Evolutionary conservation across 1,140 invertebrate genomes (phyloP), one percentile per base, ranked within the genome.

Genomic region (Macrostomum lignano): DNA sequence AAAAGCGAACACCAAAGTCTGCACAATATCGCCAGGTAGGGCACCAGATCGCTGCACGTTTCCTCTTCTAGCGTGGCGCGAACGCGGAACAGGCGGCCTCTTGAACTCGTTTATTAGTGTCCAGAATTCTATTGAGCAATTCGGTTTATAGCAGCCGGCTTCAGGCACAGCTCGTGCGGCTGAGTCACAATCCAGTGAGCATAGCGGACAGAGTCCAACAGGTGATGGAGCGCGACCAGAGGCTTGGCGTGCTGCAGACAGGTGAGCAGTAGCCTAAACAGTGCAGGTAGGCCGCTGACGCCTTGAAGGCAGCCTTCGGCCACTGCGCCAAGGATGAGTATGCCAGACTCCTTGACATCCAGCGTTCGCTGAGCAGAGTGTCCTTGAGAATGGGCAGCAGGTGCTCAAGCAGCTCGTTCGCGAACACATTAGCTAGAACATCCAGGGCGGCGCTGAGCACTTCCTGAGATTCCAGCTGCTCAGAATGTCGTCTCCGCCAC

Each of bases 41-140:
- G 88, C 17, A 94, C 84, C 13, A 98, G 61, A 59, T 94, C 84
- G 5, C 78, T 88, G 48, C 82, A 88, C 0, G 88, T 88, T 55
- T 96, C 88, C 51, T 98, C 91, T 51, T 96, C 88, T 2, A 98
- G 62, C 0, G 86, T 96, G 0, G 91, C 88, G n/a, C n/a, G 61
- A 98, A 96, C 0, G 88, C 86, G 4, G 82, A 93, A 51, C 91
- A 98, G 0, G 88, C 91, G 0, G 88, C 88, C 61, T 98, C 88
- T 59, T 98, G 88, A 0, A 98, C 91, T 26, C 82, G 65, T 53
- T 98, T 98, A 56, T 96, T 98, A 19, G 73, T 71, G 61, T 98
- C 88, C 19, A 98, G 58, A 17, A 98, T 78, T 46, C 84, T 63
- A 52, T 88, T 86, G 34, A 96, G 54, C 23, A 76, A 47, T 68